Evolutionary conservation across 2,113 vertebrate species (phyloP), one percentile per base, ranked within the genome.

Genomic region (Elgaria multicarinata): DNA sequence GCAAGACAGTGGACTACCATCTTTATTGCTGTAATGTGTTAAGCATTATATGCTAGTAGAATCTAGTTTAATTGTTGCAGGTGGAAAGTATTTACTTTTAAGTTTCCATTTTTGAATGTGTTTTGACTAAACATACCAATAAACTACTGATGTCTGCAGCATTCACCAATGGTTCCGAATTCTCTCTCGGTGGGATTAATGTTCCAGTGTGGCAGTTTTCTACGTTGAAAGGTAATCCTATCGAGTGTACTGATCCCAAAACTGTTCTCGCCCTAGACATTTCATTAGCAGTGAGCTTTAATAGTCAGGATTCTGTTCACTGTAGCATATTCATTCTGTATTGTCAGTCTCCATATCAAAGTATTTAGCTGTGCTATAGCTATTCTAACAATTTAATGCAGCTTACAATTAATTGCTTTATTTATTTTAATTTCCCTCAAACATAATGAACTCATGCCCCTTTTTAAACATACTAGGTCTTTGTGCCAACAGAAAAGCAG

Each of bases 111-210:
- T 86, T 98, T 98, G 97, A 98, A 98, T 99, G 98, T 99, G 98
- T 99, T 98, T 98, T 98, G 98, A 98, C 96, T 98, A 98, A 98
- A 98, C 98, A 98, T 98, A 98, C 95, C 97, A 99, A 99, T 99
- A 99, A 99, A 99, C 98, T 99, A 99, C 98, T 99, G 98, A 99
- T 99, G 98, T 98, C 98, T 98, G 98, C 98, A 98, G 97, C 96
- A 97, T 96, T 98, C 96, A 97, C 93, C 95, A 94, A 91, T 93
- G 97, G 74, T 98, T 95, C 97, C 97, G 96, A 95, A 93, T 97
- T 97, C 94, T 94, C 95, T 97, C 91, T 95, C 64, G 91, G 87
- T 26, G 13, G 53, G 24, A 16, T 50, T 93, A 94, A 94, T 91
- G 69, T 92, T 82, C 22, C 26, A 58, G 53, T 31, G n/a, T 84